Evolutionary conservation across 2,888 invertebrate genomes (phyloP), one percentile per base, ranked within the genome.

Genomic region (Adelphocoris suturalis): DNA sequence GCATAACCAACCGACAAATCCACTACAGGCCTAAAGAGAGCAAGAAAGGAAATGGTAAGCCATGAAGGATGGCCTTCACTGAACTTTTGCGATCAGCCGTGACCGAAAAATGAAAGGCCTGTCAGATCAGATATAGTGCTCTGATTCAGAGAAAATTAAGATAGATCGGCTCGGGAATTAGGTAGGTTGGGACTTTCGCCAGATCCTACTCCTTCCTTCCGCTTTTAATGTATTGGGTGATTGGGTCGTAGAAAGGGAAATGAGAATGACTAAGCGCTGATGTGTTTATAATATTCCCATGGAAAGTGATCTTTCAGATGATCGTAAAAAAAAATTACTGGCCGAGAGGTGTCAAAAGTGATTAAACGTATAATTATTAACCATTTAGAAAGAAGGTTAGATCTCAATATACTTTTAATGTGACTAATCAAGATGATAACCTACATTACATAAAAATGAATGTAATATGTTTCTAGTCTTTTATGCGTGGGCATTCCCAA

Each of bases 121-220:
- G 68, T 68, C 68, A 68, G 68, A 68, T 68, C 68, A 68, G 23
- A 68, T 68, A 68, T 68, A 68, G 68, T 68, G 68, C 68, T 68
- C 68, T 23, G 68, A 68, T 68, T 68, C 68, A 19, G 23, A 19
- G 23, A 23, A 68, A 68, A 68, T 68, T 68, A 68, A 68, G 68
- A 68, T 68, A 68, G 68, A 68, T 68, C 23, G 68, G 23, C 68
- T 5, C 11, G 68, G 68, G 68, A 68, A 68, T 68, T 68, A 68
- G 68, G 68, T 23, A 68, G 68, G 68, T 68, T 23, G 68, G 9
- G 23, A 68, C 68, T 68, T 68, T 68, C 68, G 68, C 68, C 23
- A 23, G 68, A 0, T 13, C 68, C 68, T 9, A 61, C 16, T 52
- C 52, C 12, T 52, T 14, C 52, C 16, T n/a, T 57, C 57, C 57